These are phyloP conservation scores for Sinonovacula constricta DNA, from an alignment of 1,140 invertebrate species.

Conservation along the genomic window DNA sequence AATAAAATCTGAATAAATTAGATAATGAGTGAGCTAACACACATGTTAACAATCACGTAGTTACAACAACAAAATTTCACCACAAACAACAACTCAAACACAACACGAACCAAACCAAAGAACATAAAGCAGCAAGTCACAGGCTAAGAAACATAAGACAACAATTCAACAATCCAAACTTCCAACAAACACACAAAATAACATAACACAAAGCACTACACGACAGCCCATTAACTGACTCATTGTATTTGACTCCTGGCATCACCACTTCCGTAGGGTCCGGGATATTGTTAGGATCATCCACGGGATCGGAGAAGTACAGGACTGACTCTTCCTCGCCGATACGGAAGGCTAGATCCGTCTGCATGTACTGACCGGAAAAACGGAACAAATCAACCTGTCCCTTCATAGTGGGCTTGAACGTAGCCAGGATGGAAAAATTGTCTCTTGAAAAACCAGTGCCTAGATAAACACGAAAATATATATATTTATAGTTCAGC, in stretches of 20 bases:
- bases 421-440: constrained; percentile 29
- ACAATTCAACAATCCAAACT: background rate
- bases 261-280: background rate
- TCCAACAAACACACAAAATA: background rate
- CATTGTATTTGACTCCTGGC: background rate
- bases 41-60: too few species aligned
- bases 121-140: too few species aligned
- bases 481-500: too few species aligned
- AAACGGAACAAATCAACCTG: constrained; percentile 11
- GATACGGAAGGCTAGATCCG: background rate
- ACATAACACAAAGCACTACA: background rate
- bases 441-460: constrained; percentile 4
- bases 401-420: background rate
- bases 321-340: constrained; percentile 2
- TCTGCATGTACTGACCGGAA: constrained; percentile 6
- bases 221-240: too few species aligned
- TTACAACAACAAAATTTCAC: too few species aligned
- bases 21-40: too few species aligned
- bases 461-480: too few species aligned
- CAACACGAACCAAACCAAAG: too few species aligned
- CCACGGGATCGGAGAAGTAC: background rate
- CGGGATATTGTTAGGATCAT: background rate
- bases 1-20: too few species aligned
- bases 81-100: too few species aligned
- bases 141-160: background rate